Percentiles rank a stretch among this genome's conserved stretches.
Conservation (phyloP, 2,113 vertebrate species). For the Illadopsis cleaveri region DNA sequence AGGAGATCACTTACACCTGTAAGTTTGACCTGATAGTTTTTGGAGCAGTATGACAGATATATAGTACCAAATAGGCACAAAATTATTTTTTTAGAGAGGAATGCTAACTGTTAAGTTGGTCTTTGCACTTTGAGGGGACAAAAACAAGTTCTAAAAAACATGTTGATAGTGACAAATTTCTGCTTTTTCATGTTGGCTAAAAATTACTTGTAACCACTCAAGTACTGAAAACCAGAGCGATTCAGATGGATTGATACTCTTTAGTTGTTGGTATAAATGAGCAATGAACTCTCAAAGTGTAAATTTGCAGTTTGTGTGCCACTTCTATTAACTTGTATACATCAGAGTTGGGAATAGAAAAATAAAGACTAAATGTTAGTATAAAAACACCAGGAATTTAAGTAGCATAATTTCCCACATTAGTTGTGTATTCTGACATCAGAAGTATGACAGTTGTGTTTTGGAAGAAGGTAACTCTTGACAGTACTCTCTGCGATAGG, state of each 20-base stretch:
- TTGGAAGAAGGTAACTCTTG: neutral
- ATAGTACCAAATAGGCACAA: neutral
- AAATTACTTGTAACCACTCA: neutral
- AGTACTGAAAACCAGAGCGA: neutral
- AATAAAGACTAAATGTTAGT: neutral
- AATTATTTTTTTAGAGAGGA: neutral
- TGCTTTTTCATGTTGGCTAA: neutral
- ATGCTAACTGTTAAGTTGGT: neutral
- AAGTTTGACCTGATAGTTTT: neutral
- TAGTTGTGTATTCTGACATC: neutral
- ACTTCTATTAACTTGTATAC: neutral
- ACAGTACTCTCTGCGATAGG: neutral
- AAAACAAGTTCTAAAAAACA: neutral
- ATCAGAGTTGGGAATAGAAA: neutral
- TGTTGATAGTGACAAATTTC: neutral
- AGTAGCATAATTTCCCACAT: neutral
- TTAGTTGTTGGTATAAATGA: neutral
- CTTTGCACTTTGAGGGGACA: neutral
- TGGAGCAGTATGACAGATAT: neutral
- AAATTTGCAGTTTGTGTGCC: neutral
- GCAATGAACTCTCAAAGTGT: neutral
- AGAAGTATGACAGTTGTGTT: neutral
- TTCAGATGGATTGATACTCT: neutral
- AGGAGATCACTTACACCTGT: neutral
- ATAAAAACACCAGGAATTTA: neutral